Evolutionary conservation across 1,140 invertebrate genomes (phyloP), one percentile per base, ranked within the genome.

Genomic region (Probaryconus sp.): DNA sequence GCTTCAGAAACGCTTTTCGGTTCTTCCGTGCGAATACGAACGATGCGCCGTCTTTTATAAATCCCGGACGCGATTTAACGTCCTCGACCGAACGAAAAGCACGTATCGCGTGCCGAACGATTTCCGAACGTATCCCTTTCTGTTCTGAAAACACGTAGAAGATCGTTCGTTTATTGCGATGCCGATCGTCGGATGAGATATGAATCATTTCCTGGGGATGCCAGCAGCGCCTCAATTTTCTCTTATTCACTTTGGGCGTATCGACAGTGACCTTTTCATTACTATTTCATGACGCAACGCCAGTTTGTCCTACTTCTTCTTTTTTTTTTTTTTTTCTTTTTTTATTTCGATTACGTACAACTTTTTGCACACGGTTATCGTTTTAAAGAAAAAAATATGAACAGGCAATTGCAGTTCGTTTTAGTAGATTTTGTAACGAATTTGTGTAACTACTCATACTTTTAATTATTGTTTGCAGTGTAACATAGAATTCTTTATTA

Each of bases 141-240:
- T 40, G 17, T 21, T 28, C 30, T 4, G 11, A 37, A 30, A 63
- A 55, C 67, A 70, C 56, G 56, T 70, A 70, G 13, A 70, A 70
- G 40, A 70, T 61, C 67, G 48, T 38, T 38, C 48, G 33, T 31
- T 60, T 61, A 69, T 69, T 70, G 50, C 67, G 43, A 40, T 31
- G 18, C 21, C 31, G 33, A 55, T 61, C 33, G 33, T 6, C n/a
- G 31, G 48, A 63, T 55, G 48, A 48, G 67, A 70, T 70, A 61
- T 70, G 40, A 70, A 70, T 55, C 50, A 55, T 61, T 60, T 70
- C 43, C 48, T 53, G 40, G 14, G 24, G 11, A 53, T 13, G 9
- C 24, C 20, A 35, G 40, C 16, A 13, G 7, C 26, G 37, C 40
- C 45, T 70, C 67, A 70, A 70, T 70, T 70, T 70, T 70, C 55